These are phyloP conservation scores for Lampropteryx suffumata DNA, from an alignment of 2,888 invertebrate species.

Conservation along the genomic window DNA sequence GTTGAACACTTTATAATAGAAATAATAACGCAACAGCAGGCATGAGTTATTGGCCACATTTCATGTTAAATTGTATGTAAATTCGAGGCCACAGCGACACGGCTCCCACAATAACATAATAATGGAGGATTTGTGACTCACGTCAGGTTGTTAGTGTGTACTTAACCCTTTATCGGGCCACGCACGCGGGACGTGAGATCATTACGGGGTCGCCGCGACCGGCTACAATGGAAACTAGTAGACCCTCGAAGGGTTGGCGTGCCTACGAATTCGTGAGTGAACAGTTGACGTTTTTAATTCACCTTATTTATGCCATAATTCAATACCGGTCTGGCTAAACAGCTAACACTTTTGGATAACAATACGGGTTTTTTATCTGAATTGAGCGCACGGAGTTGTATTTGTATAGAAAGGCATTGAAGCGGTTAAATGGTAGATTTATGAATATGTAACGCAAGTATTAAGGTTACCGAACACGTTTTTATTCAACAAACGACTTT, in stretches of 20 bases:
- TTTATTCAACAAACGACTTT: constrained; percentile 22
- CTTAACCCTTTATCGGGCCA: constrained; percentile 82
- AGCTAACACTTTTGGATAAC: constrained; percentile 49
- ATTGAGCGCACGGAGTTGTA: constrained; percentile 37
- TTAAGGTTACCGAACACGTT: constrained; percentile 24
- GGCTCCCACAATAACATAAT: constrained; percentile 82
- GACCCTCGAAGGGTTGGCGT: constrained; percentile 28
- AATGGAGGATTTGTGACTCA: constrained; percentile 82
- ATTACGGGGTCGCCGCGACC: constrained; percentile 69
- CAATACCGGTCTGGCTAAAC: constrained; percentile 47
- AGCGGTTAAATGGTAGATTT: constrained; percentile 44
- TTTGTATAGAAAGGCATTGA: constrained; percentile 44
- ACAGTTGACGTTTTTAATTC: constrained; percentile 32
- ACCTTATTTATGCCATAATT: constrained; percentile 32
- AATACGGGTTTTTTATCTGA: constrained; percentile 48
- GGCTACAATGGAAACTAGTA: constrained; percentile 47
- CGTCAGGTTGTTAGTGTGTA: constrained; percentile 81
- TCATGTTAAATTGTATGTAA: constrained; percentile 83
- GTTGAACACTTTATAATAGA: constrained; percentile 78
- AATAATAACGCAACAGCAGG: constrained; percentile 76
- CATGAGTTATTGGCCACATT: constrained; percentile 80
- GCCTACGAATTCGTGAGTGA: constrained; percentile 33
- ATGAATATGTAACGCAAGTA: constrained; percentile 22
- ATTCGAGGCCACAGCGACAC: constrained; percentile 73
- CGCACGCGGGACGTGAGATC: constrained; percentile 81